Base-by-base conservation (phyloP, 2,888 invertebrate species). In the Sycophila texana region DNA sequence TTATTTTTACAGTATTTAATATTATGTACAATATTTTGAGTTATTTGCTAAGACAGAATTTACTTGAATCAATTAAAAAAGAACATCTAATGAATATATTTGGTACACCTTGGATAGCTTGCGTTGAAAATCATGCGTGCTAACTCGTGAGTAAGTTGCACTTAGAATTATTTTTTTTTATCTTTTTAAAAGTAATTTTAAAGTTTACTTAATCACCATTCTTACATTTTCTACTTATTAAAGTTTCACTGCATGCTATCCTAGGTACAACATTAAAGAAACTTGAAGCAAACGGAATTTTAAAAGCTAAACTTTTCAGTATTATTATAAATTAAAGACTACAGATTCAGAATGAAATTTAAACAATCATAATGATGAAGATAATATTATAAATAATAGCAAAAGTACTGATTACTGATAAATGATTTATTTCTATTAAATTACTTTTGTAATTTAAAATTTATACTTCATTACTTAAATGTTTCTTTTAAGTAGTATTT, bases 181-280 rank as follows among this genome's bases (percentile, higher is more conserved):
- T 60, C 39, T 55, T 53, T 20, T 70, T 53, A 7, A n/a, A 68
- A 18, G 53, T 60, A 30, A 49, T 65, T 63, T 74, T n/a, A 74
- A 73, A 65, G 10, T 73, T 74, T 49, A 66, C 49, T 67, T 55
- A 60, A 51, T 60, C 39, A 58, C 72, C 61, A 26, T 22, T 75
- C 63, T 63, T 49, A 58, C 30, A 53, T 61, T 39, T 14, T 70
- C 20, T 61, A 39, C 16, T 39, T 60, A 30, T 72, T 67, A 70
- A 73, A 63, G 30, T 61, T 78, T 76, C 71, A 75, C 63, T 76
- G 77, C 76, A 79, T 79, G 75, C 78, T 79, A 76, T 79, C 81
- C 73, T 55, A 57, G 80, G 81, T 81, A 75, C 68, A 67, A 5
- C 53, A 76, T 76, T 30, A 73, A 57, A 58, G 61, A 74, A 73